Base-by-base conservation (phyloP, 2,797 vertebrate species). In the Characodon lateralis region DNA sequence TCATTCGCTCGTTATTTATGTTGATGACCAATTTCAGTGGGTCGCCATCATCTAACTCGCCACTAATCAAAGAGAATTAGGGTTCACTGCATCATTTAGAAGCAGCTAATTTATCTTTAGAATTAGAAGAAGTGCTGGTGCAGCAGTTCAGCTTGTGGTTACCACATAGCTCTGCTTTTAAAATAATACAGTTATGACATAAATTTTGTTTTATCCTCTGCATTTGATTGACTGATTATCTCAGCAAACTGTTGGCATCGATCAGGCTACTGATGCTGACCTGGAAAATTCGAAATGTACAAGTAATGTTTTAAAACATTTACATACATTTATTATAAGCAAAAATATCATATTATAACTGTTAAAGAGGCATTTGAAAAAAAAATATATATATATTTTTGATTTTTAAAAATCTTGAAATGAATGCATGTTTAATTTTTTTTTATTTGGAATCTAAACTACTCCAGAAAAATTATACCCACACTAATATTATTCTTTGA, bases 31-130 rank as follows among this genome's bases (percentile, higher is more conserved):
- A 99, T 99, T 99, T 99, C 98, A 97, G 96, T 98, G 98, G 98
- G 97, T 99, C 96, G 96, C 97, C 98, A 97, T 99, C 97, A 97
- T 98, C 98, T 97, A 98, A 98, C 97, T 99, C 95, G 79, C 96
- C 96, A 97, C 98, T 99, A 99, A 99, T 99, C 98, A 99, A 99
- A 99, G 98, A 99, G 97, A 99, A 99, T 99, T 99, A 99, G 96
- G 96, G 97, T 98, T 98, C 97, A 98, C 96, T 98, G 97, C 97
- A 99, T 99, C 98, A 98, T 99, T 99, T 97, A 98, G 97, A 96
- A 97, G 96, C 95, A 89, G 87, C 95, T 99, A 98, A 98, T 99
- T 98, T 97, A 98, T 99, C 98, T 99, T 98, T 94, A 87, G 95
- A 97, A 96, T 95, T 95, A 97, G 97, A 93, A 93, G 82, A 87